Evolutionary conservation across 1,140 invertebrate species (phyloP), one percentile per base, ranked within the genome.

Genomic region (Dendroctonus ponderosae): DNA sequence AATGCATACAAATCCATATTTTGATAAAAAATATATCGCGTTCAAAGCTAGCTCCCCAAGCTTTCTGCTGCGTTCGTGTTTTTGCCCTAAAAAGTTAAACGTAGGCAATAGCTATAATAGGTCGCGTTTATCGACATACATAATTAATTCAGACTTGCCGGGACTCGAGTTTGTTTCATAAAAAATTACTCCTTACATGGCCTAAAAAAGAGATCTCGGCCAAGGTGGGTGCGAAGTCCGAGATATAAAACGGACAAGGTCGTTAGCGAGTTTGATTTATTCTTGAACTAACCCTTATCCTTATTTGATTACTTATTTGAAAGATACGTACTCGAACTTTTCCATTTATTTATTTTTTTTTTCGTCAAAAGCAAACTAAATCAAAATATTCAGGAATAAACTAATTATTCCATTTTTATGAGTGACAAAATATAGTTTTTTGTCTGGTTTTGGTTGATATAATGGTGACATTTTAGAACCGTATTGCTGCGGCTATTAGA

Each of bases 201-300:
- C 44, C 63, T 40, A 58, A 14, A 57, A 70, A 56, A 54, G 43
- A 46, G 62, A 71, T 66, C 69, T 68, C 66, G 66, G 69, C 69
- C 63, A 68, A 63, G 64, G 62, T 58, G 49, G 56, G 69, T 68
- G 69, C 69, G 50, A 51, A 43, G 66, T 64, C 66, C 69, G 66
- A 68, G 69, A 62, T 58, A 69, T 26, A 14, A 64, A 49, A 41
- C 49, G 49, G 49, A 57, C 63, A 66, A 51, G 46, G 62, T 53
- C 42, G 49, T 53, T 9, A 37, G 26, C 12, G 7, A 9, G 15
- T 42, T 44, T 51, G 46, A 49, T 50, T 46, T 46, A 46, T 11
- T 46, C 44, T 4, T 11, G 44, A 46, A 46, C 9, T 11, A 46
- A 46, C 44, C 44, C 12, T 46, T 2, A 26, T 46, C 44, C 12